phyloP scores from a whole-genome alignment of 1,140 invertebrate genomes.

The Paralvinella palmiformis region DNA sequence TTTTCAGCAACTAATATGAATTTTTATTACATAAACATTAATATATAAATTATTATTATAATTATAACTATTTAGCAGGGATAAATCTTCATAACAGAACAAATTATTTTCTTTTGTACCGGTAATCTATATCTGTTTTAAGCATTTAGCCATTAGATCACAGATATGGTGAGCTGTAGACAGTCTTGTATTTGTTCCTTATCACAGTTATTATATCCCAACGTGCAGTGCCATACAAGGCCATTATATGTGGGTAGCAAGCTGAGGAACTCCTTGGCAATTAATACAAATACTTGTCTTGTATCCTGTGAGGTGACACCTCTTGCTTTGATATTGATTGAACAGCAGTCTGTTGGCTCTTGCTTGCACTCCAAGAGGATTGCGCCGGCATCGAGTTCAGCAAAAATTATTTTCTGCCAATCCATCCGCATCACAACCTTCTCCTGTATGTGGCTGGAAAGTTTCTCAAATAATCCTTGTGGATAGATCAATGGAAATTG shows the following conservation, averaged over 20 bases:
- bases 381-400: constrained; percentile 29
- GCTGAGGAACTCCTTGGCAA: background rate
- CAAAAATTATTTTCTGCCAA: constrained; percentile 38
- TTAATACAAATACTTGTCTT: background rate
- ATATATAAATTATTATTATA: no score
- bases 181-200: background rate
- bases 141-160: no score
- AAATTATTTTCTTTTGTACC: no score
- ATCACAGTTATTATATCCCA: background rate
- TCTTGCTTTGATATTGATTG: constrained; percentile 10
- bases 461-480: constrained; percentile 32
- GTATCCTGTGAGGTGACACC: background rate
- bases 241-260: background rate
- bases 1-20: no score
- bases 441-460: constrained; percentile 32
- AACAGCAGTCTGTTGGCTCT: no score
- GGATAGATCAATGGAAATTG: constrained; percentile 29
- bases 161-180: no score
- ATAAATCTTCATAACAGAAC: no score
- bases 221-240: constrained; percentile 5
- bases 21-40: no score
- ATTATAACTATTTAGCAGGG: no score
- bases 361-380: no score
- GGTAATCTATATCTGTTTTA: no score
- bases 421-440: constrained; percentile 33